Evolutionary conservation across 2,888 invertebrate genomes (phyloP).

Genomic region (Chymomyza caudatula): DNA sequence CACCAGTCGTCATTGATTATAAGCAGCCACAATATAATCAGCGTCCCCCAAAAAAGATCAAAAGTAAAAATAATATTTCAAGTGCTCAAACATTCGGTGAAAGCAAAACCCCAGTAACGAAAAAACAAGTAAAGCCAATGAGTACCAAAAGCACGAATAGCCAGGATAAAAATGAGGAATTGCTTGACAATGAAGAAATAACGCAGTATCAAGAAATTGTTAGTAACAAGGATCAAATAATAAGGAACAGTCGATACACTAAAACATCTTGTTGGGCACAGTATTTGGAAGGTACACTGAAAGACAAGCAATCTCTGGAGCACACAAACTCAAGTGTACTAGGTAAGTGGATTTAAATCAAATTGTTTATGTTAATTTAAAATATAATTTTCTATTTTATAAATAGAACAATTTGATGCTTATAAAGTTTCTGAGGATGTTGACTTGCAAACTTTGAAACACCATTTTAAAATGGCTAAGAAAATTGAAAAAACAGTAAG

Average conservation of each 20-base stretch:
- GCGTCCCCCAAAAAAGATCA: constrained; percentile 18
- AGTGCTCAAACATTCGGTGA: constrained; percentile 18
- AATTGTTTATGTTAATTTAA: too few species aligned
- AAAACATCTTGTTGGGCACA: constrained; percentile 58
- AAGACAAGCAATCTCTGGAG: constrained; percentile 26
- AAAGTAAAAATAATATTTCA: constrained; percentile 4
- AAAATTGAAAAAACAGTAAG: constrained; percentile 2
- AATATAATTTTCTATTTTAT: not conserved
- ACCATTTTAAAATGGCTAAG: constrained; percentile 1
- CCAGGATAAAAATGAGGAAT: constrained; percentile 19
- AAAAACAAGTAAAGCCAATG: constrained; percentile 20
- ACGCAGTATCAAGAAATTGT: constrained; percentile 45
- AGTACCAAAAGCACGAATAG: constrained; percentile 1
- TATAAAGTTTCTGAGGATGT: constrained; percentile 3
- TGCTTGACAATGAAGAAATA: constrained; percentile 40
- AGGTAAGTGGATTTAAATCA: constrained; percentile 37
- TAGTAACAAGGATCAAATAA: constrained; percentile 45
- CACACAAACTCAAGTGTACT: constrained; percentile 50
- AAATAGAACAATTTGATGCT: not conserved
- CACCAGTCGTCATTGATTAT: constrained; percentile 72
- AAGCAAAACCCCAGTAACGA: constrained; percentile 6
- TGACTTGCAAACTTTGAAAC: not conserved
- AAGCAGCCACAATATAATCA: constrained; percentile 40
- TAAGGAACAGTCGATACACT: constrained; percentile 51
- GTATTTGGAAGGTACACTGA: constrained; percentile 42